These are phyloP conservation scores for Epizoanthus scotinus DNA, from an alignment of 92 coral and sea anemone genomes.

Conservation along the genomic window DNA sequence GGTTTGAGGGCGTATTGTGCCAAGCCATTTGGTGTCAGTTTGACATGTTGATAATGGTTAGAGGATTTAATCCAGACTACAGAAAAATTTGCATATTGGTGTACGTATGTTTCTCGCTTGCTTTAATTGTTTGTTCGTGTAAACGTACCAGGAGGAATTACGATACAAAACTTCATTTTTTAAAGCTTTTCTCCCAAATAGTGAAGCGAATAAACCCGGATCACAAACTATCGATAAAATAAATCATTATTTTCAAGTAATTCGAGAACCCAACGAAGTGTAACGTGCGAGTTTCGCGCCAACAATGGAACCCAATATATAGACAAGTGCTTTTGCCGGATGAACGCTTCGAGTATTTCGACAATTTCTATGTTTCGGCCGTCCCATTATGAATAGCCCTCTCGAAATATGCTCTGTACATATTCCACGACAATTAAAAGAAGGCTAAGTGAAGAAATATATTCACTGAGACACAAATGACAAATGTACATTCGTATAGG, in stretches of 20 bases:
- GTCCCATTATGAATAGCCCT: not conserved
- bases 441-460: not conserved
- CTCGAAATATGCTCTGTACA: not conserved
- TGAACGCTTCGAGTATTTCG: constrained; percentile 11
- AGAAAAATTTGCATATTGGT: constrained; percentile 33
- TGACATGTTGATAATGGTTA: not conserved
- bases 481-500: not conserved
- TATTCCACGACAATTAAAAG: not conserved
- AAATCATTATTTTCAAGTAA: not conserved
- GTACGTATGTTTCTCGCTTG: not conserved
- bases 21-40: not conserved
- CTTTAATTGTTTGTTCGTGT: not conserved
- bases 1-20: constrained; percentile 29
- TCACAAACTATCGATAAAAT: not conserved
- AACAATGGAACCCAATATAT: constrained; percentile 5
- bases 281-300: constrained; percentile 31
- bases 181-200: not conserved
- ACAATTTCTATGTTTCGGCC: not conserved
- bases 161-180: not conserved
- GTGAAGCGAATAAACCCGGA: not conserved
- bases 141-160: not conserved
- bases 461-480: not conserved
- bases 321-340: constrained; percentile 15
- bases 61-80: not conserved
- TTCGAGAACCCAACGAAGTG: not conserved